Conservation (phyloP, 2,888 invertebrate genomes). For the Noctua fimbriata region DNA sequence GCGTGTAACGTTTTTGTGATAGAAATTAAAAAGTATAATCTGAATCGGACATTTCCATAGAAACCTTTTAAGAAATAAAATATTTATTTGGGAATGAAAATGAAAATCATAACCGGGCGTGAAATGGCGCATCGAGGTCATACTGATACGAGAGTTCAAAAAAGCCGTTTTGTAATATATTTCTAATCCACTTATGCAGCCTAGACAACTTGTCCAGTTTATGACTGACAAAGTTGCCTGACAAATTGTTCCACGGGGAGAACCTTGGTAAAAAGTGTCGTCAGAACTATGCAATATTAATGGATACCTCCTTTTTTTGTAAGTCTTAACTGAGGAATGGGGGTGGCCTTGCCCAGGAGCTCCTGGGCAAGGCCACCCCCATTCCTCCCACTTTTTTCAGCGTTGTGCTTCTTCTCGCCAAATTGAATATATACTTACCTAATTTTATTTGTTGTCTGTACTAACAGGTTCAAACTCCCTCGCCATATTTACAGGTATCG, state of each 20-base stretch:
- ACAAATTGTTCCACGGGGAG: not conserved
- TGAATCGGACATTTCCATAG: slow-evolving; percentile 22
- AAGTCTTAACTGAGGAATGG: not conserved
- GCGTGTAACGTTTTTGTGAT: slow-evolving; percentile 32
- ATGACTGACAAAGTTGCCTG: not conserved
- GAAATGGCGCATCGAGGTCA: not conserved
- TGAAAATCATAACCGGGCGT: not conserved
- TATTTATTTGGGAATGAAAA: slow-evolving; percentile 1
- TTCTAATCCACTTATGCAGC: not conserved
- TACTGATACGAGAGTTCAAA: not conserved
- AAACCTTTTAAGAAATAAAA: slow-evolving; percentile 23
- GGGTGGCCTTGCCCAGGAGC: too few species aligned
- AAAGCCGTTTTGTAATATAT: not conserved
- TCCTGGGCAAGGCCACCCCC: not conserved
- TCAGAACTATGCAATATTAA: not conserved
- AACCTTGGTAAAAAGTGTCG: not conserved
- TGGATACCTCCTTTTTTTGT: not conserved
- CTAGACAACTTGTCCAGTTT: not conserved
- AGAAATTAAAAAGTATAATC: slow-evolving; percentile 36
- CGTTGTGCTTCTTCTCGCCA: not conserved
- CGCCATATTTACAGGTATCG: slow-evolving; percentile 29
- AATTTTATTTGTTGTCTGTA: slow-evolving; percentile 2
- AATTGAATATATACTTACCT: not conserved
- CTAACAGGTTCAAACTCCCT: slow-evolving; percentile 17
- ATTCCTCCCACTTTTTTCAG: not conserved